phyloP scores from a whole-genome alignment of 2,113 vertebrate species.

The Thalassoma bifasciatum region DNA sequence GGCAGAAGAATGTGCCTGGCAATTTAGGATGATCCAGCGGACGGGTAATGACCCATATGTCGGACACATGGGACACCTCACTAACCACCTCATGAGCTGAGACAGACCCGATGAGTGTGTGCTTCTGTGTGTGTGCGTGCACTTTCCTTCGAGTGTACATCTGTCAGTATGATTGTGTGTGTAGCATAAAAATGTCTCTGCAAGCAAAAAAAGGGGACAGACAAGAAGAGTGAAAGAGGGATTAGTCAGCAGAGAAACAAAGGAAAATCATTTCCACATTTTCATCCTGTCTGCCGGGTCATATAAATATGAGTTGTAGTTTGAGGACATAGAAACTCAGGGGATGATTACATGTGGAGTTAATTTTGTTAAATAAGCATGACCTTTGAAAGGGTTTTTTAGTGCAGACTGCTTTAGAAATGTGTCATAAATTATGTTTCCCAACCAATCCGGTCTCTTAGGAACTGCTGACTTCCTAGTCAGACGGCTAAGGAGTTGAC shows the following conservation, averaged over 20 bases:
- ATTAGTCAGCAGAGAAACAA: neutral
- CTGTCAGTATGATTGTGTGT: slow-evolving; percentile 7
- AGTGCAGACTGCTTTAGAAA: neutral
- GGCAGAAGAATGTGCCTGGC: slow-evolving; percentile 48
- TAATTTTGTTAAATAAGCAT: neutral
- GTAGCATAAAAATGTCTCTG: slow-evolving; percentile 13
- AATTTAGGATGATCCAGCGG: slow-evolving; percentile 51
- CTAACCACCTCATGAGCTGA: slow-evolving; percentile 66
- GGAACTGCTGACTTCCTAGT: too few species aligned
- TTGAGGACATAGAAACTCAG: neutral
- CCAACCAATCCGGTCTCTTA: too few species aligned
- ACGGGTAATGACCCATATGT: slow-evolving; percentile 68
- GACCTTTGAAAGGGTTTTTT: neutral
- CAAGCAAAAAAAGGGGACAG: neutral
- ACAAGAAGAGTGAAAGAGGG: neutral
- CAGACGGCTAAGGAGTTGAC: too few species aligned
- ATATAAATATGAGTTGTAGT: neutral
- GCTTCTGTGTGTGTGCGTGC: neutral
- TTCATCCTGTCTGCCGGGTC: neutral
- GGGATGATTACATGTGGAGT: neutral
- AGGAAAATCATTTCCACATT: neutral
- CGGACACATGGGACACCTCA: slow-evolving; percentile 68
- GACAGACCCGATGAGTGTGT: slow-evolving; percentile 41
- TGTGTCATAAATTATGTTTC: too few species aligned
- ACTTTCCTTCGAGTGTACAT: slow-evolving; percentile 3